phyloP scores from a whole-genome alignment of 2,888 invertebrate species.

The Metellina segmentata region DNA sequence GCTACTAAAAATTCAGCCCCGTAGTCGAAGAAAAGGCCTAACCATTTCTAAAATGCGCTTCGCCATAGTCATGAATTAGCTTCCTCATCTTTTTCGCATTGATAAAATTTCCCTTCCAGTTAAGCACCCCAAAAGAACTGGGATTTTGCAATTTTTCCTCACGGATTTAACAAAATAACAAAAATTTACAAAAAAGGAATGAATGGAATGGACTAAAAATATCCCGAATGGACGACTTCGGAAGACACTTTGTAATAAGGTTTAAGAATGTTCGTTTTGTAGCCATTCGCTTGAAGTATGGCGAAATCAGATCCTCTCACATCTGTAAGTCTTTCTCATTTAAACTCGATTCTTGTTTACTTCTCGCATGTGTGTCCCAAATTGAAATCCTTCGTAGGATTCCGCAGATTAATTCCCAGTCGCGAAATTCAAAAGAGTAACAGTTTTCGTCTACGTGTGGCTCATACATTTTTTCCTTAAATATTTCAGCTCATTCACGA shows the following conservation, averaged over 20 bases:
- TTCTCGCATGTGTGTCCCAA: background rate
- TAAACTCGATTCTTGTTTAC: background rate
- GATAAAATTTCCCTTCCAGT: background rate
- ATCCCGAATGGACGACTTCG: background rate
- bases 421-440: background rate
- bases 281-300: constrained; percentile 13
- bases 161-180: background rate
- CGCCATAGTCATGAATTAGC: background rate
- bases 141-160: background rate
- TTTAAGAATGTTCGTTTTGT: constrained; percentile 9
- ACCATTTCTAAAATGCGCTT: background rate
- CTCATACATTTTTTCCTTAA: no score
- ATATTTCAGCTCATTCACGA: no score
- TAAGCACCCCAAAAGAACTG: background rate
- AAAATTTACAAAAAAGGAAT: background rate
- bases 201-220: background rate
- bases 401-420: background rate
- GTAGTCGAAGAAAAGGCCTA: background rate
- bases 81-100: background rate
- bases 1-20: background rate
- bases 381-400: constrained; percentile 2
- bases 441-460: no score
- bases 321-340: background rate
- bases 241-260: constrained; percentile 12
- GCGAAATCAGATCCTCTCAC: background rate